Percentiles rank a stretch among this genome's conserved stretches.
Evolutionary conservation across 2,113 vertebrate genomes (phyloP).

Genomic region (Erinaceus europaeus): DNA sequence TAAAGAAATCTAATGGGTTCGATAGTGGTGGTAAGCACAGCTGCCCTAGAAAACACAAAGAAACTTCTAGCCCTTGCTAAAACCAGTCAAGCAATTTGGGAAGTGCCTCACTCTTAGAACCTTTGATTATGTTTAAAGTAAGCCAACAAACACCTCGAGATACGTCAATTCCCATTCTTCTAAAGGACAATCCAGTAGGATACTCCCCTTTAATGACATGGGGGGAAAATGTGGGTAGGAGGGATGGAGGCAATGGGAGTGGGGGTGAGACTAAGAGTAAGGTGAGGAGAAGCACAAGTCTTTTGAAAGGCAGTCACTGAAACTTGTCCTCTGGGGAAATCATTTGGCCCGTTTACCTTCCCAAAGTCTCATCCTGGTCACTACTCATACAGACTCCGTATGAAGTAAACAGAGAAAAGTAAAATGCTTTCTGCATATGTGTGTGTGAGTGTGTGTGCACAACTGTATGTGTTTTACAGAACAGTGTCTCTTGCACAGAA

Average conservation of each 20-base stretch:
- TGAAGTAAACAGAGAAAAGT: slow-evolving; percentile 37
- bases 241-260: background rate
- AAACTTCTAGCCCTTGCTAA: slow-evolving; percentile 69
- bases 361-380: background rate
- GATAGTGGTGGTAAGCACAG: slow-evolving; percentile 39
- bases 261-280: background rate
- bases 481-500: slow-evolving; percentile 76
- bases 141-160: slow-evolving; percentile 46
- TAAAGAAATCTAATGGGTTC: slow-evolving; percentile 72
- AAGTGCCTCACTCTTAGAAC: slow-evolving; percentile 59
- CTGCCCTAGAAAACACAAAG: slow-evolving; percentile 17
- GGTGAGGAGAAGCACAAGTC: slow-evolving; percentile 37
- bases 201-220: background rate
- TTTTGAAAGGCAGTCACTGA: slow-evolving; percentile 59
- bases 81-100: slow-evolving; percentile 63
- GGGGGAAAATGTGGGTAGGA: background rate
- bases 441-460: background rate
- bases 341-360: background rate
- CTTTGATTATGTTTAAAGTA: slow-evolving; percentile 50
- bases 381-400: background rate
- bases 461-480: slow-evolving; percentile 46
- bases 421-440: slow-evolving; percentile 45
- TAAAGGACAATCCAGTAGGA: slow-evolving; percentile 7
- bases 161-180: slow-evolving; percentile 51
- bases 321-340: background rate